Evolutionary conservation across 2,113 vertebrate species (phyloP), one percentile per base, ranked within the genome.

Genomic region (Gallinago undulata): DNA sequence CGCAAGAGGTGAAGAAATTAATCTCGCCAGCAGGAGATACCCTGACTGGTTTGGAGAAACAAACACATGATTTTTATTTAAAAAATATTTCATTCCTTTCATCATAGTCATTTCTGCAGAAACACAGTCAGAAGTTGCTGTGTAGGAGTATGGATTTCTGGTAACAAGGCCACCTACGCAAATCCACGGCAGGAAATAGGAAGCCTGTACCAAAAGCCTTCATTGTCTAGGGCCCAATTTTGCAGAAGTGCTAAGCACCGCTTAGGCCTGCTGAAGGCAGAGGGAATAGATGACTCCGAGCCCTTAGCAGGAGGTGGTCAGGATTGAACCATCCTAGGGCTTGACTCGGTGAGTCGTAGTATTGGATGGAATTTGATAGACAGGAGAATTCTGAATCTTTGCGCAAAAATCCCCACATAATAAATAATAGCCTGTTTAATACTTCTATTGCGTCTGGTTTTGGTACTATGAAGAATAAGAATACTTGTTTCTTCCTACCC

Each of bases 61-160:
- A 90, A 89, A 83, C 84, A 94, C 30, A 66, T 69, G 30, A 85
- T 89, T 92, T 96, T 82, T 92, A 92, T 95, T 94, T 93, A 11
- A 47, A 92, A 96, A 97, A 73, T 63, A 89, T 63, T 94, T 94
- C 57, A 96, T 96, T 94, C 92, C 78, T 96, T 96, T 96, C 91
- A 93, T 84, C 56, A 47, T 55, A 96, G 96, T 98, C 97, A 98
- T 98, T 98, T 98, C 97, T 95, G 94, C 97, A 97, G 96, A 98
- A 97, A 87, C 81, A 96, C 94, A 98, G 95, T 98, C 98, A 98
- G 96, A 90, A 89, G 82, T 96, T 96, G 97, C 97, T 97, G 97
- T 97, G 97, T 96, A 85, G 96, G 95, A 97, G 94, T 95, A 90
- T 93, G 93, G 93, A 96, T 97, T 97, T 98, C 97, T 97, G 97